Conservation (phyloP, 2,888 invertebrate species). For the Andrena praecox region DNA sequence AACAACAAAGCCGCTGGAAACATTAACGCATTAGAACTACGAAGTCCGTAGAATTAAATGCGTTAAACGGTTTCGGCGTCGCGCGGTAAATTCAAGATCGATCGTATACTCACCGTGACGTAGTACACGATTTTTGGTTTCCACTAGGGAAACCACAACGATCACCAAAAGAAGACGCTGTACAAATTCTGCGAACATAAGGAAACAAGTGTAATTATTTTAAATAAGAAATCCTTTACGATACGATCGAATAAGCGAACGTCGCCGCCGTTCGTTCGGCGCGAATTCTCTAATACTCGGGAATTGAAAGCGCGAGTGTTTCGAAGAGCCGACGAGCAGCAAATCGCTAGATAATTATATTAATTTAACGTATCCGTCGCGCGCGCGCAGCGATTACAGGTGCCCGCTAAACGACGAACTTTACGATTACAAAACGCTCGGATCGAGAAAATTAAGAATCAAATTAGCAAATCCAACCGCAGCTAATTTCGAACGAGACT, state of each 20-base stretch:
- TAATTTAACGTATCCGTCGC: too few species aligned
- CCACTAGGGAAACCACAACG: constrained; percentile 80
- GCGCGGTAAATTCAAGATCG: not conserved
- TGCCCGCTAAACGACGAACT: not conserved
- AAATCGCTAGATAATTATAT: not conserved
- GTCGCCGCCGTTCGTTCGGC: not conserved
- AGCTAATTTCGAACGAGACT: not conserved
- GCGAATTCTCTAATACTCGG: not conserved
- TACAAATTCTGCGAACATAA: constrained; percentile 51
- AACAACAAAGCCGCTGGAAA: not conserved
- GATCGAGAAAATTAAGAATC: not conserved
- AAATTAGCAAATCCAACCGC: not conserved
- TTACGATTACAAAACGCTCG: not conserved
- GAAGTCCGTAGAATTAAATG: not conserved
- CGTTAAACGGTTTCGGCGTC: not conserved
- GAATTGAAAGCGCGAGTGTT: not conserved
- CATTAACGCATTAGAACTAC: not conserved
- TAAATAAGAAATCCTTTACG: not conserved
- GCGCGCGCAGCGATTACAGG: not conserved
- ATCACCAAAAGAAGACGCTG: constrained; percentile 75
- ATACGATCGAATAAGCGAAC: too few species aligned
- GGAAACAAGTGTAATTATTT: constrained; percentile 35
- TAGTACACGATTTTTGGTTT: constrained; percentile 80
- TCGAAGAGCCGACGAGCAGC: not conserved
- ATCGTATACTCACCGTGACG: constrained; percentile 78